Base-by-base conservation (phyloP, 2,113 vertebrate genomes). In the Nothoprocta pentlandii region DNA sequence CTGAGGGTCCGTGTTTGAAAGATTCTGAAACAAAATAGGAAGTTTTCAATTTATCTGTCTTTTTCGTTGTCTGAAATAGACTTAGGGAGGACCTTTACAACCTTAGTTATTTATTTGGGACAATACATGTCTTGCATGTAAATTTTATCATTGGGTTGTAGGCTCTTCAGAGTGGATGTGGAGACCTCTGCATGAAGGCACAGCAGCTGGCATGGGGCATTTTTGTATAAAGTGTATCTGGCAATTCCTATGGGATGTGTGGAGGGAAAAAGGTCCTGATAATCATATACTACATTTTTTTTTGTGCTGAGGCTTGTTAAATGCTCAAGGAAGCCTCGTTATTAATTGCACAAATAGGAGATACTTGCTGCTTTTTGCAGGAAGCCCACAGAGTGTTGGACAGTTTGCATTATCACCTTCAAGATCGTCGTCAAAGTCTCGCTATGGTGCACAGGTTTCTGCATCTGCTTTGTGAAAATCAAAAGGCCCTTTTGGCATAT, bases 241-340 rank as follows among this genome's bases (percentile, higher is more conserved):
- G 25, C 41, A n/a, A 6, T 56, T 76, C 12, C 21, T 78, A 23
- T 14, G 9, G 15, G 32, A 41, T 3, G 3, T 44, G 12, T 49
- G 19, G 53, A 87, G 80, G 80, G 63, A 23, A 10, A 8, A 44
- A 68, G 56, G 54, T 56, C 3, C 2, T 41, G 22, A 23, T 77
- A 51, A 63, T 39, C 5, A 61, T 44, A 61, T 46, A 69, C 23
- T 51, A 23, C 12, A 1, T 1, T 0, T 1, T 10, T 44, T 62
- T 8, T n/a, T 47, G 10, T 69, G 20, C 13, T 25, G 44, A 34
- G 67, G 16, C 34, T 10, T 6, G 3, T 84, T 66, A 6, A 1
- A 4, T 25, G 16, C 79, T 88, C 59, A 64, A n/a, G 59, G 74
- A 16, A 69, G 28, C 34, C 41, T 58, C 0, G 13, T 21, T 3